A percentile compares a stretch with the other conserved stretches of the same genome.
Conservation (phyloP, 2,113 vertebrate genomes). For the Oreochromis aureus region DNA sequence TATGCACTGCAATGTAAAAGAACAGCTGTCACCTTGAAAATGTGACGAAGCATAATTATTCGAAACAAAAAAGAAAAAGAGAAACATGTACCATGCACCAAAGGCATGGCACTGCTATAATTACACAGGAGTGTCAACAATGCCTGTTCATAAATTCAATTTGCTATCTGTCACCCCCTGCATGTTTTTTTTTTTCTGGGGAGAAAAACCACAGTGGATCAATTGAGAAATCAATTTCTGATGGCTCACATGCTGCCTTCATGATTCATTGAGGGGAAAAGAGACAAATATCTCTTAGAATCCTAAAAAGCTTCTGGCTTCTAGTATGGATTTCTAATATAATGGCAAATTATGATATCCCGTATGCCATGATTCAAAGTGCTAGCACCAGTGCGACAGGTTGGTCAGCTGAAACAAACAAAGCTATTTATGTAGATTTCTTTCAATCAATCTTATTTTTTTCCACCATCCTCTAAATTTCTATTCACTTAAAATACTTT, state of each 20-base stretch:
- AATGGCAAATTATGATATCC: conserved; percentile 4
- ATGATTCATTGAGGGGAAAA: conserved; percentile 20
- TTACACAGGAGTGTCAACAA: conserved; percentile 65
- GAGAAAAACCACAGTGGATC: conserved; percentile 38
- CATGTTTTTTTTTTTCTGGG: conserved; percentile 36
- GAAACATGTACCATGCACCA: conserved; percentile 33
- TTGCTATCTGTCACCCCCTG: conserved; percentile 67
- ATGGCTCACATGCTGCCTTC: conserved; percentile 46
- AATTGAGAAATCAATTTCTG: conserved; percentile 60
- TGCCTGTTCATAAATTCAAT: conserved; percentile 70
- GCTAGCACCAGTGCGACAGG: background rate
- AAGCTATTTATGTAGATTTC: background rate
- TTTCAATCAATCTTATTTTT: background rate
- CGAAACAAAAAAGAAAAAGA: background rate
- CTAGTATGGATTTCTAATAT: background rate
- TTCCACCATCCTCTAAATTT: background rate
- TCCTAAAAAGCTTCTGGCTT: conserved; percentile 1
- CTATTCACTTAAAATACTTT: background rate
- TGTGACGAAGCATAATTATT: background rate
- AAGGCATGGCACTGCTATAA: conserved; percentile 56
- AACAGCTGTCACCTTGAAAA: background rate
- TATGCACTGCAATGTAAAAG: background rate
- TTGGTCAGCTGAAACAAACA: background rate
- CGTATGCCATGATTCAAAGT: background rate
- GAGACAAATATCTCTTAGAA: conserved; percentile 10